Conservation (phyloP, 37 sponge, comb jelly and placozoan species). For the Diacarnus erythraeanus region DNA sequence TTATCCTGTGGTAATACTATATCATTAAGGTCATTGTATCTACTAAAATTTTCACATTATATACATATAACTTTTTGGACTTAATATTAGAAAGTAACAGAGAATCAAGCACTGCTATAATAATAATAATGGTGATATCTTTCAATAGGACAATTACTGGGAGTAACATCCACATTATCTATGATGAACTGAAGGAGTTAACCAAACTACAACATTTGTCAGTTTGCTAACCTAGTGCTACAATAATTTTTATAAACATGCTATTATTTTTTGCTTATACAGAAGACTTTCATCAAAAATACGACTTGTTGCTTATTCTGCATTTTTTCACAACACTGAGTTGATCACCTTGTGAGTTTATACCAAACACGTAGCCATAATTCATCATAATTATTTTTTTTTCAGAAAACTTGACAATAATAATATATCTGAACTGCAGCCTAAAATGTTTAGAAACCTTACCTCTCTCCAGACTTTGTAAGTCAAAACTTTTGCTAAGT, state of each 20-base stretch:
- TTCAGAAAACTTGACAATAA: conserved; percentile 18
- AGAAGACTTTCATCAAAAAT: conserved; percentile 1
- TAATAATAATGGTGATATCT: too few relatives aligned
- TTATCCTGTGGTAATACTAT: too few relatives aligned
- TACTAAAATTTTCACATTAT: too few relatives aligned
- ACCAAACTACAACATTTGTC: background rate
- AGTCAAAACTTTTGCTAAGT: background rate
- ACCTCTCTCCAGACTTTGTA: conserved; percentile 14
- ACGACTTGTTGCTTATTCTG: background rate
- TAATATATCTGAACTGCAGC: conserved; percentile 1
- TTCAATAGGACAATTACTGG: background rate
- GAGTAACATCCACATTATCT: background rate
- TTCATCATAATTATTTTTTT: background rate
- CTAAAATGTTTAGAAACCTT: conserved; percentile 11
- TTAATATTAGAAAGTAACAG: too few relatives aligned
- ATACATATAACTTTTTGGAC: too few relatives aligned
- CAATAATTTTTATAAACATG: too few relatives aligned
- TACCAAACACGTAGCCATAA: background rate
- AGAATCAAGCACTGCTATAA: too few relatives aligned
- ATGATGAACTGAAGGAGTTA: background rate
- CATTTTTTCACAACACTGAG: background rate
- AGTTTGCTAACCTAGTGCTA: too few relatives aligned
- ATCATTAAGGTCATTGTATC: too few relatives aligned
- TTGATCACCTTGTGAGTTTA: conserved; percentile 17
- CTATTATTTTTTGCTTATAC: too few relatives aligned